phyloP scores from a whole-genome alignment of 2,113 vertebrate species.

The Fulmarus glacialis region DNA sequence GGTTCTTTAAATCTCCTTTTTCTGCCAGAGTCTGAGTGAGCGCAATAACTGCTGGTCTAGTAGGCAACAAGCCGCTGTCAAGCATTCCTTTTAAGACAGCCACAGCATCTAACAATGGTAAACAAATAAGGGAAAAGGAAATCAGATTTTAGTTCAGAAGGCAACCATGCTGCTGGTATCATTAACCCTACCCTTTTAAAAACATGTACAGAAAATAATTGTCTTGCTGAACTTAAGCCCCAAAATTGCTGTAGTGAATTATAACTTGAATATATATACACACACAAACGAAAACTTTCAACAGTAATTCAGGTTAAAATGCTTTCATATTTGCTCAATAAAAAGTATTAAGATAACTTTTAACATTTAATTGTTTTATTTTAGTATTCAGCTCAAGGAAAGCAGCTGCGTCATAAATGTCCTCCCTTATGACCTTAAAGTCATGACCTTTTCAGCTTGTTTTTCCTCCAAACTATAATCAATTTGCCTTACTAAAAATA shows the following conservation, averaged over 20 bases:
- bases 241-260: neutral
- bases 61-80: slow-evolving; percentile 68
- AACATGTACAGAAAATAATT: neutral
- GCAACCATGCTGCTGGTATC: neutral
- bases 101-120: slow-evolving; percentile 76
- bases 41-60: slow-evolving; percentile 55
- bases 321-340: neutral
- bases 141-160: neutral
- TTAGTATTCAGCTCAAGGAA: neutral
- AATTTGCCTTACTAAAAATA: neutral
- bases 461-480: neutral
- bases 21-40: slow-evolving; percentile 78
- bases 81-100: slow-evolving; percentile 73
- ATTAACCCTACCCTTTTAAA: neutral
- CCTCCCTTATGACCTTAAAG: neutral
- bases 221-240: neutral
- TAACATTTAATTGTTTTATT: neutral
- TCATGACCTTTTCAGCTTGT: neutral
- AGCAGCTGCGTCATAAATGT: neutral
- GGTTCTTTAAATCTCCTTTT: slow-evolving; percentile 76
- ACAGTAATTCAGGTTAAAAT: neutral
- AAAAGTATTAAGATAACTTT: neutral
- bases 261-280: neutral
- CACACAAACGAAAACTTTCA: neutral
- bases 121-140: neutral